Evolutionary conservation across 2,888 invertebrate species (phyloP).

Genomic region (Lepidocyrtoides sp.): DNA sequence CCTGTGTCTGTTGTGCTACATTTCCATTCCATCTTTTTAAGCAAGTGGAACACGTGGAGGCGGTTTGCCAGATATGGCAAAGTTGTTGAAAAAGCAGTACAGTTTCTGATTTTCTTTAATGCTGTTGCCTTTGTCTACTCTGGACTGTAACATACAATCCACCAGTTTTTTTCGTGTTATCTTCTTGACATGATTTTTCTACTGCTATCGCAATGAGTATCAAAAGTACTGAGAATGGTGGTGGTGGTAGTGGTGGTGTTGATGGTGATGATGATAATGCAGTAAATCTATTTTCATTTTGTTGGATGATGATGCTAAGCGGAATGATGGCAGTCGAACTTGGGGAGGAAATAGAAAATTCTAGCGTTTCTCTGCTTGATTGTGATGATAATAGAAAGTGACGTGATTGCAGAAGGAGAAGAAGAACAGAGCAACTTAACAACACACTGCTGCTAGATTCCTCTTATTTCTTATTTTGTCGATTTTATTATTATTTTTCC

Average conservation of each 20-base stretch:
- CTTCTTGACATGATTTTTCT: background rate
- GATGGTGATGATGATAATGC: conserved; percentile 36
- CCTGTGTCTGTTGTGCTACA: conserved; percentile 28
- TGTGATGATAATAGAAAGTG: conserved; percentile 71
- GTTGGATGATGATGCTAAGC: conserved; percentile 1
- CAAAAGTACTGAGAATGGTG: conserved; percentile 9
- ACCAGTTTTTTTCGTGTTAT: background rate
- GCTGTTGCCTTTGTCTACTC: conserved; percentile 24
- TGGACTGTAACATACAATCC: background rate
- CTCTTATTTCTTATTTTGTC: background rate
- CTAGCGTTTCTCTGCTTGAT: conserved; percentile 48
- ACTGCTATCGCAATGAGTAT: background rate
- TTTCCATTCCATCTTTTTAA: conserved; percentile 14
- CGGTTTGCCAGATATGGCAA: background rate
- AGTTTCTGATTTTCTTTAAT: conserved; percentile 57
- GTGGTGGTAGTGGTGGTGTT: background rate
- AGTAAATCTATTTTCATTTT: conserved; percentile 64
- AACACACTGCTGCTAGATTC: no score
- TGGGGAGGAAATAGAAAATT: conserved; percentile 20
- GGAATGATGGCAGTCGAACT: background rate
- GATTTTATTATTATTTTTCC: conserved; percentile 15
- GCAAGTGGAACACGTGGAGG: conserved; percentile 51
- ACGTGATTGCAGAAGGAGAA: conserved; percentile 50
- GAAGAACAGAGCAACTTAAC: conserved; percentile 19
- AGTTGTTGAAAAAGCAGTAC: background rate